Evolutionary conservation across 2,797 vertebrate genomes (phyloP).

Genomic region (Lerista edwardsae): DNA sequence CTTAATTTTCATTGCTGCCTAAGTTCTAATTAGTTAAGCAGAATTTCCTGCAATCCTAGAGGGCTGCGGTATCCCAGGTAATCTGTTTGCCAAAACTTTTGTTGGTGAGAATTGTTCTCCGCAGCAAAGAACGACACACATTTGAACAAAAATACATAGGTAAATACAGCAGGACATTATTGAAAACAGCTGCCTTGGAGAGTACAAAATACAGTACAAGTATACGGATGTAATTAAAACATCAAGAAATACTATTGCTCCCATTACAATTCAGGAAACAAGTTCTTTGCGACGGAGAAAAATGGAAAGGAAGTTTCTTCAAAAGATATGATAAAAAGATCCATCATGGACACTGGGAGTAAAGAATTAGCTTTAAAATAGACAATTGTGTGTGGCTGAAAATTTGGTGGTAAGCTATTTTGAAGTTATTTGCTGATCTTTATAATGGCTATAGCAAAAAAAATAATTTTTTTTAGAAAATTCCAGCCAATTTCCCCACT

Average conservation of each 20-base stretch:
- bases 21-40: conserved; percentile 45
- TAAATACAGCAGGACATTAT: conserved; percentile 93
- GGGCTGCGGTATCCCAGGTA: conserved; percentile 57
- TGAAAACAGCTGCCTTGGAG: conserved; percentile 95
- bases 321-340: conserved; percentile 73
- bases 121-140: conserved; percentile 74
- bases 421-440: conserved; percentile 52
- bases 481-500: conserved; percentile 48
- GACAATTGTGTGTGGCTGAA: conserved; percentile 68
- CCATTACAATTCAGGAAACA: conserved; percentile 85
- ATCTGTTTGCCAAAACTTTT: conserved; percentile 56
- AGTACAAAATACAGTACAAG: conserved; percentile 94
- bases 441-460: conserved; percentile 53
- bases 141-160: conserved; percentile 70
- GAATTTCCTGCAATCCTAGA: conserved; percentile 65
- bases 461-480: conserved; percentile 59
- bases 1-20: conserved; percentile 78
- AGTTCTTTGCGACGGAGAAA: conserved; percentile 85
- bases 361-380: conserved; percentile 68
- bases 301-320: conserved; percentile 70
- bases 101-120: conserved; percentile 69
- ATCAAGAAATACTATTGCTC: conserved; percentile 93
- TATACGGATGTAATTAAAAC: conserved; percentile 89
- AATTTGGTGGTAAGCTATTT: conserved; percentile 45
- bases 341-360: conserved; percentile 62